Conservation (phyloP, 1,140 invertebrate species). For the Drosophila orosa region DNA sequence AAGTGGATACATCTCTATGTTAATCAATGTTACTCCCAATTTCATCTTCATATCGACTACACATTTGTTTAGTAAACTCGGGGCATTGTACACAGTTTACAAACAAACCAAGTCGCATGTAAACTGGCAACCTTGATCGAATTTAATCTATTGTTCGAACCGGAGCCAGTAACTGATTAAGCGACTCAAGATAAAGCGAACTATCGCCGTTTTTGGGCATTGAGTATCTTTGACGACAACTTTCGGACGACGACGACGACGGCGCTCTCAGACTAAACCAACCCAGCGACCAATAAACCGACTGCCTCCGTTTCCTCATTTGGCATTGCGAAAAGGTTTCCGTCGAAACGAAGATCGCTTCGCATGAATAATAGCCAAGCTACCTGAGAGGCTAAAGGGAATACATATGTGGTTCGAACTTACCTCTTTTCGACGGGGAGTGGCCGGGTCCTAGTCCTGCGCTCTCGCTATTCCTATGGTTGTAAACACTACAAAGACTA, state of each 20-base stretch:
- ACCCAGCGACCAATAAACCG: constrained; percentile 29
- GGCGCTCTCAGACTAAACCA: constrained; percentile 23
- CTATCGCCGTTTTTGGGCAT: constrained; percentile 31
- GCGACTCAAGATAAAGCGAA: constrained; percentile 28
- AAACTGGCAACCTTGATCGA: constrained; percentile 34
- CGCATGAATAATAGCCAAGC: constrained; percentile 38
- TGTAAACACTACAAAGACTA: constrained; percentile 64
- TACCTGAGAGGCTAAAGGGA: constrained; percentile 23
- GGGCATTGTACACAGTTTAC: not conserved
- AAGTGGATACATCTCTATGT: not conserved
- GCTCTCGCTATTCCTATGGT: constrained; percentile 38
- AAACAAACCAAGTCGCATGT: constrained; percentile 12
- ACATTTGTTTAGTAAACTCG: not conserved
- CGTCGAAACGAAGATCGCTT: constrained; percentile 26
- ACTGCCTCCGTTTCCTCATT: constrained; percentile 30
- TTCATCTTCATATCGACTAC: not conserved
- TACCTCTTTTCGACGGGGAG: constrained; percentile 39
- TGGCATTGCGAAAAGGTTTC: constrained; percentile 47
- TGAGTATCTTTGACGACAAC: constrained; percentile 27
- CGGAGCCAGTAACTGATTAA: constrained; percentile 45
- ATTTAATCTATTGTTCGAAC: constrained; percentile 33
- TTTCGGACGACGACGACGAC: constrained; percentile 17
- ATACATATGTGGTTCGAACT: constrained; percentile 2
- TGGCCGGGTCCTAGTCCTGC: constrained; percentile 33
- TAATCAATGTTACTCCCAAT: not conserved